Evolutionary conservation across 2,888 invertebrate genomes (phyloP), one percentile per base, ranked within the genome.

Genomic region (Trissolcus brochymenae): DNA sequence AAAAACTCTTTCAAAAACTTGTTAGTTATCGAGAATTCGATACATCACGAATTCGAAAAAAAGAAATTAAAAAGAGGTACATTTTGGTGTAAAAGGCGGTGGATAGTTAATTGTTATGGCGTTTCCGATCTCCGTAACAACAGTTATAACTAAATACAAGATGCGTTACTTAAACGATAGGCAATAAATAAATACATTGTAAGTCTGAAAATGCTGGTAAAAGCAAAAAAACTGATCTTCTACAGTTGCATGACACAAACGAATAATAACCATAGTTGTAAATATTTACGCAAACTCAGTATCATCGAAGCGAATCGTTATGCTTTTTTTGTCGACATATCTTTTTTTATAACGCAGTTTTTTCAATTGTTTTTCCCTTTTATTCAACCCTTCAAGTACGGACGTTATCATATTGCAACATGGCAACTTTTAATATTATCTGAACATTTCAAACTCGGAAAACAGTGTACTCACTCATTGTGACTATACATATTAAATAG

Each of bases 121-220:
- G 67, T 53, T 62, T 70, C 57, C 53, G 51, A 62, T 65, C 49
- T 59, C 46, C 3, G 43, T 67, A 74, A 74, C 74, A 74, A 67
- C 55, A 55, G 61, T 50, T 50, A 66, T 21, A 67, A 74, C 74
- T 80, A 82, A 81, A 82, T 82, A 79, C 64, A 82, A 79, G 53
- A 60, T 55, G 64, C 64, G 35, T 78, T 73, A 79, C 67, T 79
- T 80, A 75, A 76, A 78, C 76, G 77, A 76, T 80, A 82, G 77
- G 68, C 73, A 82, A 82, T 82, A 82, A 83, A 83, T 83, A 82
- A 82, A 62, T 35, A 35, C n/a, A 35, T 35, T 54, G 57, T 16
- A 61, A 77, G 62, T 73, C 73, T 60, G 65, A 77, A 65, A 74
- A 71, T 76, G 76, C 71, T 70, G 57, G 60, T 73, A 65, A 65